Evolutionary conservation across 2,797 vertebrate genomes (phyloP).

Genomic region (Lophotriccus pileatus): DNA sequence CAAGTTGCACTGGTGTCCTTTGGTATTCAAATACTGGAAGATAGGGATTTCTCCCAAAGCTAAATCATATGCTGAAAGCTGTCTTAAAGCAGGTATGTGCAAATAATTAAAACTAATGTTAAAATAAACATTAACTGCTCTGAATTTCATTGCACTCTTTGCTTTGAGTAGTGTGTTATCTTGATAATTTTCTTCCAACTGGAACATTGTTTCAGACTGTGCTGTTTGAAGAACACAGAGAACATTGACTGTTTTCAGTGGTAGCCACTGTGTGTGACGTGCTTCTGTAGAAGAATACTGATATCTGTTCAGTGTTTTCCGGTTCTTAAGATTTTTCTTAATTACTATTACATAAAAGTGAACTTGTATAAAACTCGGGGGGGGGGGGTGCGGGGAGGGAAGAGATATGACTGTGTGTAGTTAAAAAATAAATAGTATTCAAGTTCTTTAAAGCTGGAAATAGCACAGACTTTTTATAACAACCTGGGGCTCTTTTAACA

Average conservation of each 20-base stretch:
- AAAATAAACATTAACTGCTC: not conserved
- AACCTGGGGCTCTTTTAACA: not conserved
- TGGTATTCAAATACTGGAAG: not conserved
- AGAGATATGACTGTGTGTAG: not conserved
- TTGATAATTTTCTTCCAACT: not conserved
- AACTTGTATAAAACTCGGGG: not conserved
- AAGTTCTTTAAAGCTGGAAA: not conserved
- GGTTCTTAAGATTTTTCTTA: not conserved
- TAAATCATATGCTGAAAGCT: not conserved
- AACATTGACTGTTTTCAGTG: not conserved
- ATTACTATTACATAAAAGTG: not conserved
- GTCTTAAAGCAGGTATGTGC: not conserved
- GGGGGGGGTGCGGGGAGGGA: not conserved
- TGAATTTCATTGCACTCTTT: not conserved
- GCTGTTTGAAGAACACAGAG: not conserved
- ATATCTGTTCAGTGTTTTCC: not conserved
- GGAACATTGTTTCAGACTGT: not conserved
- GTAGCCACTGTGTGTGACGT: fast-evolving
- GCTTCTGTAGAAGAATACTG: not conserved
- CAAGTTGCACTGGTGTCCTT: not conserved
- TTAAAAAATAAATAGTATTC: not conserved
- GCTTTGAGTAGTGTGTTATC: not conserved
- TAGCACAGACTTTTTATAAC: not conserved
- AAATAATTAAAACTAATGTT: not conserved
- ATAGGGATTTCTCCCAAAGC: not conserved